Evolutionary conservation across 2,113 vertebrate species (phyloP).

Genomic region (Lepus europaeus): DNA sequence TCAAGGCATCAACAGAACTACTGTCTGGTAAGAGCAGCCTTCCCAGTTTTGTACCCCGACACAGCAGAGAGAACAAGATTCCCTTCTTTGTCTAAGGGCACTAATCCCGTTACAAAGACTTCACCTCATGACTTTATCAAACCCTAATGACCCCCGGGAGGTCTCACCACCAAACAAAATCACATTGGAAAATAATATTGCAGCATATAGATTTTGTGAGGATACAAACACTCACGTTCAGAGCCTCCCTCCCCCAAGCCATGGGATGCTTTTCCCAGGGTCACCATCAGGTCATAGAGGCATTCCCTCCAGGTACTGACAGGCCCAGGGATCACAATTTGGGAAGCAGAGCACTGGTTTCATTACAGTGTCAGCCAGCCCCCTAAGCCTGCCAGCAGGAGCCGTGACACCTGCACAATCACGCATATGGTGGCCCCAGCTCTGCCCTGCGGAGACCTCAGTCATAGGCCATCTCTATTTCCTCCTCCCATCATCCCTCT

Average conservation of each 20-base stretch:
- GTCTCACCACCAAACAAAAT: not conserved
- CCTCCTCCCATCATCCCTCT: not conserved
- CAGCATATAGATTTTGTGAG: not conserved
- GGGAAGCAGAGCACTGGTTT: not conserved
- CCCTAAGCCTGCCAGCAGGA: not conserved
- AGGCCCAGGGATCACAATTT: not conserved
- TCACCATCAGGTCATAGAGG: not conserved
- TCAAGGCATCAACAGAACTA: not conserved
- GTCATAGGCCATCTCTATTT: not conserved
- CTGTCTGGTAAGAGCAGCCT: not conserved
- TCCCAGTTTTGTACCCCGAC: not conserved
- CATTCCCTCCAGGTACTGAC: fast-evolving
- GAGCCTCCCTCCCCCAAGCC: not conserved
- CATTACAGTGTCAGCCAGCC: not conserved
- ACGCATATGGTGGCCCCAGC: not conserved
- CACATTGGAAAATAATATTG: not conserved
- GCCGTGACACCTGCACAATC: not conserved
- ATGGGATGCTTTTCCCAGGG: not conserved
- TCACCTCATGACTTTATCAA: not conserved
- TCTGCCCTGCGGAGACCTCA: fast-evolving
- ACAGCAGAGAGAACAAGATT: not conserved
- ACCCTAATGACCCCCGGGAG: not conserved
- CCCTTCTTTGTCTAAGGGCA: not conserved
- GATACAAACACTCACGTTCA: not conserved
- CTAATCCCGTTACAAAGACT: not conserved